Evolutionary conservation across 2,888 invertebrate genomes (phyloP).

Genomic region (Tinea pellionella): DNA sequence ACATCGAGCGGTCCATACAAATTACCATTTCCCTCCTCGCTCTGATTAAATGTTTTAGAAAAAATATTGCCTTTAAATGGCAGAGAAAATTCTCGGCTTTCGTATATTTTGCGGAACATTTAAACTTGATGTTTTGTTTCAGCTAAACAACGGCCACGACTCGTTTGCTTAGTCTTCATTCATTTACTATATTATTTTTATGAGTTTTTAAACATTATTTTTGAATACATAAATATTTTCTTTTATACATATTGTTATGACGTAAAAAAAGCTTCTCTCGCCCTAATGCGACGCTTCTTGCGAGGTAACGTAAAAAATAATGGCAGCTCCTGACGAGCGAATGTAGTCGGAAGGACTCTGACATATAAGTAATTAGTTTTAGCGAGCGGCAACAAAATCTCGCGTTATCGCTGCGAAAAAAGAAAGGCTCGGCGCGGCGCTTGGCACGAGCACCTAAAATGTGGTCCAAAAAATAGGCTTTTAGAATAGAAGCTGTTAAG

Average conservation of each 20-base stretch:
- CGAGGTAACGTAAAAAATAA: too few species aligned
- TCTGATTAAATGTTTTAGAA: constrained; percentile 70
- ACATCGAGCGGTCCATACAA: constrained; percentile 70
- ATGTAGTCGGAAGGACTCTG: background rate
- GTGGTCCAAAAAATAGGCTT: constrained; percentile 36
- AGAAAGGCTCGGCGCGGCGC: constrained; percentile 21
- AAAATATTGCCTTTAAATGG: constrained; percentile 67
- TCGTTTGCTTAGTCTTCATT: background rate
- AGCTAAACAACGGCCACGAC: constrained; percentile 41
- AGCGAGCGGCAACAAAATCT: background rate
- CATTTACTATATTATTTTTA: background rate
- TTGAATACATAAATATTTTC: background rate
- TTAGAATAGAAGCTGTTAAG: constrained; percentile 11
- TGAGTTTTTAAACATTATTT: constrained; percentile 3
- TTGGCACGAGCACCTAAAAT: constrained; percentile 41
- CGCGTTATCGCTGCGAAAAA: background rate
- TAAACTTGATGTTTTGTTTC: constrained; percentile 59
- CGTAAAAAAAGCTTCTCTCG: too few species aligned
- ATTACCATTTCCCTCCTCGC: constrained; percentile 68
- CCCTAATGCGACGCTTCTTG: too few species aligned
- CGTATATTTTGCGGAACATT: constrained; percentile 28
- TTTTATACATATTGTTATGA: background rate
- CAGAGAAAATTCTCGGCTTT: constrained; percentile 64
- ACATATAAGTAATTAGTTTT: background rate
- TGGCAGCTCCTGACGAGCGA: background rate